Conservation (phyloP, 2,797 vertebrate species). For the Antrozous pallidus region DNA sequence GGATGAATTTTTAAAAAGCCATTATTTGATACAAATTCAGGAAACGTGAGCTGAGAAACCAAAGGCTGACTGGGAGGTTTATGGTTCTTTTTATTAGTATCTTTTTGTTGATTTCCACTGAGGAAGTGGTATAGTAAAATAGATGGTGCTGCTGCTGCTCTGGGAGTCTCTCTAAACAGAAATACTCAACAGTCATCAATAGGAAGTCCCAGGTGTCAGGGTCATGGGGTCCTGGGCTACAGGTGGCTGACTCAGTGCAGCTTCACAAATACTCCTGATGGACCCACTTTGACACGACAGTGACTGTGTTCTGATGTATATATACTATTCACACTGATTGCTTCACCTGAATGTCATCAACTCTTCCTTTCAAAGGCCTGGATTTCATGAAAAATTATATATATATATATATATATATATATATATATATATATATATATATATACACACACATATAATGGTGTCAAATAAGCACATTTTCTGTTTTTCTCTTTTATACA, state of each 20-base stretch:
- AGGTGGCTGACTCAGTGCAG: neutral
- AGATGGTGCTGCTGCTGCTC: neutral
- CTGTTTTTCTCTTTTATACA: neutral
- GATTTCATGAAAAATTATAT: neutral
- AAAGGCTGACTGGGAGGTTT: neutral
- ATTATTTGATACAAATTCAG: conserved; percentile 1
- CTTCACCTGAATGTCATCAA: neutral
- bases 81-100: neutral
- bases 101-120: conserved; percentile 2
- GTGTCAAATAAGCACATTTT: neutral
- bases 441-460: too few species aligned
- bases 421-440: too few species aligned
- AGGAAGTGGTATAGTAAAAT: neutral
- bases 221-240: neutral
- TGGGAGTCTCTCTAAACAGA: neutral
- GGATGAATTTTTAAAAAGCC: neutral
- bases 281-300: neutral
- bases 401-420: too few species aligned
- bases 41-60: neutral
- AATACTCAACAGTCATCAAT: neutral
- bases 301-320: neutral
- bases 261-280: conserved; percentile 3
- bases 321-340: neutral
- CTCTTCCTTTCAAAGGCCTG: neutral
- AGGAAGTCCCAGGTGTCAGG: neutral